These are phyloP conservation scores for Phymanthus crucifer DNA, from an alignment of 92 coral and sea anemone genomes.

Conservation along the genomic window DNA sequence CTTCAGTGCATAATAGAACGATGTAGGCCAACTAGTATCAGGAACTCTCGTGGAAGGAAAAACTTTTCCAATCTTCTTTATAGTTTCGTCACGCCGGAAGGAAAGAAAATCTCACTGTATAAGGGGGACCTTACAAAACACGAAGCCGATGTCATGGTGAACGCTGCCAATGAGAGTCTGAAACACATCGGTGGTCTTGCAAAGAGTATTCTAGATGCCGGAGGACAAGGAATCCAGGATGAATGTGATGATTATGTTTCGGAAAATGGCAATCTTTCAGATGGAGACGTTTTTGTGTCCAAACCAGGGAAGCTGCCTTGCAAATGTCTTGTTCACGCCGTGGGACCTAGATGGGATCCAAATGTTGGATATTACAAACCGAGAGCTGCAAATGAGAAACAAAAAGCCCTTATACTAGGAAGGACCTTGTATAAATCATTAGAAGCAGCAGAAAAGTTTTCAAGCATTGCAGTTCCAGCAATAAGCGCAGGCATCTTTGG, in stretches of 20 bases:
- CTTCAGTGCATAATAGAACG: conserved; percentile 37
- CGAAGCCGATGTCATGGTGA: conserved; percentile 47
- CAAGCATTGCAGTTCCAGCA: conserved; percentile 76
- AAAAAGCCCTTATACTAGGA: background rate
- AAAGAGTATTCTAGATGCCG: conserved; percentile 30
- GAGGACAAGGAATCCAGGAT: conserved; percentile 44
- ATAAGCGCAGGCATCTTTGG: conserved; percentile 71
- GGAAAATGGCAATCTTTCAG: background rate
- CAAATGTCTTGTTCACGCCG: background rate
- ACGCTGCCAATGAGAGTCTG: conserved; percentile 46
- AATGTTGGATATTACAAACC: too few species aligned
- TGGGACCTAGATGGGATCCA: background rate
- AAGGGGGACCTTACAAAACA: conserved; percentile 58
- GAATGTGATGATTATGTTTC: conserved; percentile 34
- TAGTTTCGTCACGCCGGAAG: background rate
- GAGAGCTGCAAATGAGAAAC: background rate
- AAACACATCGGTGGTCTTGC: conserved; percentile 39
- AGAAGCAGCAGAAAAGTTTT: background rate
- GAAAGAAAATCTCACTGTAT: conserved; percentile 12
- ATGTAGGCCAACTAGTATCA: background rate
- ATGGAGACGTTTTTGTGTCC: conserved; percentile 35
- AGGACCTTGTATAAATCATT: background rate
- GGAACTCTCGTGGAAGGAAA: background rate
- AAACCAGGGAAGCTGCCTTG: conserved; percentile 53
- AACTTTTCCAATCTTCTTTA: background rate